Evolutionary conservation across 2,113 vertebrate species (phyloP), one percentile per base, ranked within the genome.

Genomic region (Lichenostomus cassidix): DNA sequence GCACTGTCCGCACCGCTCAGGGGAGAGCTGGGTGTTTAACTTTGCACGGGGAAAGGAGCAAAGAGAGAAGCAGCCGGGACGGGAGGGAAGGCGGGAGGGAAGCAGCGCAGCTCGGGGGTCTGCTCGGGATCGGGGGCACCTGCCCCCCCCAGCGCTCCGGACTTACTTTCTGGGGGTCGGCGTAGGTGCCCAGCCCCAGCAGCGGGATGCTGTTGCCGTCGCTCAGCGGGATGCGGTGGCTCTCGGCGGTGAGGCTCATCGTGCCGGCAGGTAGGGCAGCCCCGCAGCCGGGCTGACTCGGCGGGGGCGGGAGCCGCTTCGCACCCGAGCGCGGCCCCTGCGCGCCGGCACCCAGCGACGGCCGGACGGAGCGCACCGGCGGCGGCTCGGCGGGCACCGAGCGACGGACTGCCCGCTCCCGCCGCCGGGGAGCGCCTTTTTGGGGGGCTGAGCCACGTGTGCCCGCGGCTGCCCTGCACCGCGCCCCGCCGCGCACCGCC

Each of bases 131-230:
- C 7, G 19, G 47, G 41, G 28, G 56, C 79, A 85, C 70, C 75
- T 90, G 94, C 21, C 82, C 60, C 60, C 55, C 50, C 68, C 71
- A 49, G 78, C 35, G 24, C 18, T 39, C 62, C 42, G 44, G 28
- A 90, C 98, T 98, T 97, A 99, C 99, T 92, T 63, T 97, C 47
- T 39, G 62, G 73, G 98, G 98, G 49, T 98, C 96, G 20, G 98
- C 98, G 73, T 98, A 99, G 33, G 99, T 99, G 35, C 99, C 99
- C 42, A 99, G 97, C 75, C 99, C 99, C 5, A 99, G 86, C 13
- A 99, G n/a, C 11, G 99, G 99, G 65, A 99, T 98, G 78, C 95
- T 98, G 85, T 98, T 98, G 29, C 99, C 99, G 63, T 99, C 98
- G 78, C 62, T 98, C 49, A 99, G 97, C 64, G 95, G 97, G 59